Evolutionary conservation across 1,140 invertebrate species (phyloP).

Genomic region (Bombus vancouverensis): DNA sequence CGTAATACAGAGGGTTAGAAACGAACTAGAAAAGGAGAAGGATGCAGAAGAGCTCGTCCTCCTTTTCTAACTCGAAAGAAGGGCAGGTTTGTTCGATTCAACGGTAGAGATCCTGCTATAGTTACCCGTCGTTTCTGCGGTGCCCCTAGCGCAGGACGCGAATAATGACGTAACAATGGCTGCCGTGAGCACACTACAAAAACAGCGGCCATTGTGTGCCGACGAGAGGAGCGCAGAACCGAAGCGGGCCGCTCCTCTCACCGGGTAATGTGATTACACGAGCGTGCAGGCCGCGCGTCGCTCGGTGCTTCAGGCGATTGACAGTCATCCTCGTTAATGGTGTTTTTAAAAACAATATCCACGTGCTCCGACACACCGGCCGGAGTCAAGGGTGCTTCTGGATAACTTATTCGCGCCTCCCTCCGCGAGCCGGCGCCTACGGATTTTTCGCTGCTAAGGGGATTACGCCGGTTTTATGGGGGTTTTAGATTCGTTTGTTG

Average conservation of each 20-base stretch:
- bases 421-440: background rate
- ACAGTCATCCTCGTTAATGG: conserved; percentile 82
- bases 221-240: conserved; percentile 60
- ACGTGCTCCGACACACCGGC: conserved; percentile 66
- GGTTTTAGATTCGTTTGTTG: background rate
- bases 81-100: conserved; percentile 62
- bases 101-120: conserved; percentile 45
- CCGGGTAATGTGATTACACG: conserved; percentile 79
- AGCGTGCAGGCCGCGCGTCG: conserved; percentile 66
- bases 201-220: conserved; percentile 78
- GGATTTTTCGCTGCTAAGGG: conserved; percentile 6
- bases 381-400: conserved; percentile 57
- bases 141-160: conserved; percentile 70
- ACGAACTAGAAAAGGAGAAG: background rate
- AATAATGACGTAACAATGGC: conserved; percentile 83
- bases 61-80: background rate
- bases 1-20: background rate
- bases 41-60: background rate
- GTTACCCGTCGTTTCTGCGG: conserved; percentile 58
- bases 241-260: conserved; percentile 29
- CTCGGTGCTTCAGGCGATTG: conserved; percentile 75
- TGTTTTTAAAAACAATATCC: conserved; percentile 83
- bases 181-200: conserved; percentile 75
- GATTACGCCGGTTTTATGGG: conserved; percentile 8
- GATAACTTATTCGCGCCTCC: conserved; percentile 54